These are phyloP conservation scores for Rhodophaea formosa DNA, from an alignment of 2,888 invertebrate species.

Conservation along the genomic window DNA sequence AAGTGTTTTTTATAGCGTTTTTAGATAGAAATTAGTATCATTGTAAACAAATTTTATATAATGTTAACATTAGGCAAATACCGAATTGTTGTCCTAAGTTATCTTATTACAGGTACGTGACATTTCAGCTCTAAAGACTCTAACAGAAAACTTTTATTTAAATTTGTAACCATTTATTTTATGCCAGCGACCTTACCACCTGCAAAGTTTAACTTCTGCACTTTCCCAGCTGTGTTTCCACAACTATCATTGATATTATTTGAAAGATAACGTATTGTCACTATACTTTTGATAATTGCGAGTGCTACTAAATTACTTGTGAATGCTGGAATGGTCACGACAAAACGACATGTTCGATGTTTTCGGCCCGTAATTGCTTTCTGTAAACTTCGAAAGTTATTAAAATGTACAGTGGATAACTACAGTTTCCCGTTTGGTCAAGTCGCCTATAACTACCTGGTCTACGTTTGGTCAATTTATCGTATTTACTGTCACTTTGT, in stretches of 20 bases:
- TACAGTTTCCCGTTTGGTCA: background rate
- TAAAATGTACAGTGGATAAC: background rate
- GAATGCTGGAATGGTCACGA: background rate
- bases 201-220: background rate
- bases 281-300: constrained; percentile 19
- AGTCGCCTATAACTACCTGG: background rate
- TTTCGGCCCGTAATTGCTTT: constrained; percentile 4
- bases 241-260: constrained; percentile 25
- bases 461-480: too few relatives aligned
- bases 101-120: too few relatives aligned
- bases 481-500: too few relatives aligned
- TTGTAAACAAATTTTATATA: too few relatives aligned
- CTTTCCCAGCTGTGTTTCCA: background rate
- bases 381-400: constrained; percentile 4
- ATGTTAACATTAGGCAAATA: too few relatives aligned
- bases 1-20: too few relatives aligned
- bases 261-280: constrained; percentile 26
- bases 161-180: background rate
- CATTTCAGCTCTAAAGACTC: too few relatives aligned
- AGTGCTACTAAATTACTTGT: constrained; percentile 11
- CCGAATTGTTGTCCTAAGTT: too few relatives aligned
- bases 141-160: too few relatives aligned
- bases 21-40: too few relatives aligned
- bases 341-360: background rate
- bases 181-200: background rate